Percentiles rank a stretch among this genome's conserved stretches.
These are phyloP conservation scores for Pagrus major DNA, from an alignment of 2,113 vertebrate genomes.

Conservation along the genomic window DNA sequence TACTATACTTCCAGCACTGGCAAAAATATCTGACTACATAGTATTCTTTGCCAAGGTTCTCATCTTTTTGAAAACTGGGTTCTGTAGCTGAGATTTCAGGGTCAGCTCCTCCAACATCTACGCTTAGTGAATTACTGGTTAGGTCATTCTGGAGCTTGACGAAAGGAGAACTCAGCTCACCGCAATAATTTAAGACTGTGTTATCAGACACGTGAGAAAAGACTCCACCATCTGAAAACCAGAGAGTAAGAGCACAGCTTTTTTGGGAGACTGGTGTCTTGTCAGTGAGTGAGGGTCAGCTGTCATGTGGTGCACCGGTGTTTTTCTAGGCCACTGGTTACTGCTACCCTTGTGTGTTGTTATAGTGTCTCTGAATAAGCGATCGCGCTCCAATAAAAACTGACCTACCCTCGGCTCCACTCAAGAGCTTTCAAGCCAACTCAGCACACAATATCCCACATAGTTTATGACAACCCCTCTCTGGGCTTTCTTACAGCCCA, in stretches of 20 bases:
- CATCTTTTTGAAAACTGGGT: neutral
- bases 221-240: neutral
- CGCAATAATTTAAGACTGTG: neutral
- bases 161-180: conserved; percentile 18
- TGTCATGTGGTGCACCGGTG: conserved; percentile 55
- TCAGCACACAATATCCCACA: conserved; percentile 64
- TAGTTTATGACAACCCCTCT: conserved; percentile 69
- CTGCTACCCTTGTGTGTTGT: conserved; percentile 56
- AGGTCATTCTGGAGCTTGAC: neutral
- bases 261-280: conserved; percentile 32
- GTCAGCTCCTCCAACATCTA: conserved; percentile 22
- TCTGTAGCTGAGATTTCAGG: conserved; percentile 3
- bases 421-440: conserved; percentile 57
- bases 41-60: conserved; percentile 2
- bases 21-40: conserved; percentile 14
- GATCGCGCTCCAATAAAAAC: conserved; percentile 69
- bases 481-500: conserved; percentile 55
- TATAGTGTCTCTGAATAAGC: conserved; percentile 61
- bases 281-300: conserved; percentile 55
- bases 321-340: conserved; percentile 74
- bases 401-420: conserved; percentile 56
- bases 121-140: conserved; percentile 26
- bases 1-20: neutral
- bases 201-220: neutral
- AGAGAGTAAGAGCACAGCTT: conserved; percentile 30